Evolutionary conservation across 2,113 vertebrate species (phyloP).

Genomic region (Microcebus lehilahytsara): DNA sequence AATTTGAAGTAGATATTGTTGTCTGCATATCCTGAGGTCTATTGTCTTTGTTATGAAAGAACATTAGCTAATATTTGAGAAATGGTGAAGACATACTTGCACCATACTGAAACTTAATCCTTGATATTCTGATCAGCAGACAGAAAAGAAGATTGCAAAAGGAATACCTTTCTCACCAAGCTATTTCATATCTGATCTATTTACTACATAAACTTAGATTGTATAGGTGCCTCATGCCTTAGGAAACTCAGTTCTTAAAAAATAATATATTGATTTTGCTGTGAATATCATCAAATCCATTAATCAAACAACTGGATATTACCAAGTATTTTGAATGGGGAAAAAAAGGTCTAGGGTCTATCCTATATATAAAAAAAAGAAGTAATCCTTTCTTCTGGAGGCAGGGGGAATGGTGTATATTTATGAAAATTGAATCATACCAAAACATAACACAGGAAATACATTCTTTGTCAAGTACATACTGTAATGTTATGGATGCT

Average conservation of each 20-base stretch:
- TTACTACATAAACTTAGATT: not conserved
- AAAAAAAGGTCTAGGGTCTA: not conserved
- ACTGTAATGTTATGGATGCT: not conserved
- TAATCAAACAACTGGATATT: not conserved
- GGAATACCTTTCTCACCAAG: not conserved
- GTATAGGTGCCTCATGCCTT: not conserved
- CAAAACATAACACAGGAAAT: not conserved
- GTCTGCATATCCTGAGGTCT: not conserved
- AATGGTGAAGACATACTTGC: not conserved
- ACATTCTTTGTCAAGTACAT: not conserved
- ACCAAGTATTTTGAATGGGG: not conserved
- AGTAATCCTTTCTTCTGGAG: not conserved
- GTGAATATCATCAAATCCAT: not conserved
- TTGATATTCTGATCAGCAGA: not conserved
- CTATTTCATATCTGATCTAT: not conserved
- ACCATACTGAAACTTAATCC: not conserved
- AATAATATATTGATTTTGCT: not conserved
- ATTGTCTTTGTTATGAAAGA: not conserved
- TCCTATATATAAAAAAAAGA: not conserved
- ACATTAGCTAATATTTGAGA: not conserved
- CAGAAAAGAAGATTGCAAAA: not conserved
- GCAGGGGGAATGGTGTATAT: not conserved
- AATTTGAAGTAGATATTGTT: not conserved
- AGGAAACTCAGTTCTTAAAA: not conserved
- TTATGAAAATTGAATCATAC: conserved; percentile 17